Evolutionary conservation across 2,113 vertebrate genomes (phyloP).

Genomic region (Antechinus stuartii): DNA sequence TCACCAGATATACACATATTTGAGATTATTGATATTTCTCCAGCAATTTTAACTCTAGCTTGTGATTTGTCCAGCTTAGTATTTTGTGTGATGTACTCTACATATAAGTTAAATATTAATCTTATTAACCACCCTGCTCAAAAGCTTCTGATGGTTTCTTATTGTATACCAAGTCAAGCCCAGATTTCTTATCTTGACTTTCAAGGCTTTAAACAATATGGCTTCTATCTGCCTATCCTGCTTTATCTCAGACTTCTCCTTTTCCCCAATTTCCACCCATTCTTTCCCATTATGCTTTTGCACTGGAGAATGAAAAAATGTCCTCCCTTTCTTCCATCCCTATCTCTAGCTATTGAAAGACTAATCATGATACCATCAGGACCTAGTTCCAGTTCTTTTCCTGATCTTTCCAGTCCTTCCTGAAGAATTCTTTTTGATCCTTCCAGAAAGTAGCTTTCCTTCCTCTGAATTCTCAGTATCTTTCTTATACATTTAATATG

Average conservation of each 20-base stretch:
- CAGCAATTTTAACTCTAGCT: no score
- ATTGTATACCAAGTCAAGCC: not conserved
- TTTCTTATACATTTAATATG: not conserved
- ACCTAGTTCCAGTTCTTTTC: not conserved
- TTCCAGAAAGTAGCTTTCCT: not conserved
- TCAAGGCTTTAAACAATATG: not conserved
- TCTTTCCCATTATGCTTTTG: not conserved
- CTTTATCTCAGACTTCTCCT: not conserved
- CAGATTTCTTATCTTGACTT: not conserved
- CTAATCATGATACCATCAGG: not conserved
- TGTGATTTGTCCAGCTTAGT: not conserved
- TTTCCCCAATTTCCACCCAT: not conserved
- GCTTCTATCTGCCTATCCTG: not conserved
- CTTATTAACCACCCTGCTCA: not conserved
- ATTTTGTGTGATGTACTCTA: not conserved
- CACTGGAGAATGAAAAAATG: not conserved
- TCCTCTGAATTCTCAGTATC: not conserved
- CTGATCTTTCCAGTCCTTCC: not conserved
- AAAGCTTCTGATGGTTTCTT: not conserved
- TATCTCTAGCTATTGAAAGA: not conserved
- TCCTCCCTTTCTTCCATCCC: not conserved
- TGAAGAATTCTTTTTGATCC: no score
- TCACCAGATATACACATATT: no score
- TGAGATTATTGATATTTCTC: no score
- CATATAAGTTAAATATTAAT: not conserved